These are phyloP conservation scores for Manis crassicaudata DNA, from an alignment of 2,797 vertebrate genomes.

Conservation along the genomic window DNA sequence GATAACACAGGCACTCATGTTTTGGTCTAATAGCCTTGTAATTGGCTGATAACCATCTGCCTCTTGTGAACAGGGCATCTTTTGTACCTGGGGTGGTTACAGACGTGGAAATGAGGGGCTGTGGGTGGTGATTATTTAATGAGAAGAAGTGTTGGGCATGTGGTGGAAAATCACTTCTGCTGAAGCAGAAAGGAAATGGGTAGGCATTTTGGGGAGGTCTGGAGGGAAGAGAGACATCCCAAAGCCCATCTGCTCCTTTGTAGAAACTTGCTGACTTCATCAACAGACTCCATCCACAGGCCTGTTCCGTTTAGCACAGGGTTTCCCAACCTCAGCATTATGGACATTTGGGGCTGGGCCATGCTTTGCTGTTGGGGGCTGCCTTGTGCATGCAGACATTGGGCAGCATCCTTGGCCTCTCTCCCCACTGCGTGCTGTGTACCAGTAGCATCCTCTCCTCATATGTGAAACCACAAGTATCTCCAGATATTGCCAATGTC, in stretches of 20 bases:
- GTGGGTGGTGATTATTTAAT: background rate
- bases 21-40: background rate
- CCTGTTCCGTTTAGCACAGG: background rate
- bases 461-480: background rate
- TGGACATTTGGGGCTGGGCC: background rate
- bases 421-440: background rate
- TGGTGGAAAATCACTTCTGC: background rate
- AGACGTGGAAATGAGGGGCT: background rate
- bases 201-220: background rate
- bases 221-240: background rate
- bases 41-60: background rate
- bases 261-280: background rate
- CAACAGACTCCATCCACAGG: background rate
- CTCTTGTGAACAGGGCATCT: background rate
- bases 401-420: background rate
- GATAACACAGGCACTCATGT: background rate
- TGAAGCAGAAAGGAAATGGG: background rate
- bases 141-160: background rate
- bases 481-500: background rate
- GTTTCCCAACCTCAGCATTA: background rate
- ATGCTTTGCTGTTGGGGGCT: background rate
- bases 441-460: background rate
- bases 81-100: background rate
- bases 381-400: accelerated
- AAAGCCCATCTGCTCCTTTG: background rate